Conservation (phyloP, 2,888 invertebrate genomes). For the Aproaerema taeniolella region DNA sequence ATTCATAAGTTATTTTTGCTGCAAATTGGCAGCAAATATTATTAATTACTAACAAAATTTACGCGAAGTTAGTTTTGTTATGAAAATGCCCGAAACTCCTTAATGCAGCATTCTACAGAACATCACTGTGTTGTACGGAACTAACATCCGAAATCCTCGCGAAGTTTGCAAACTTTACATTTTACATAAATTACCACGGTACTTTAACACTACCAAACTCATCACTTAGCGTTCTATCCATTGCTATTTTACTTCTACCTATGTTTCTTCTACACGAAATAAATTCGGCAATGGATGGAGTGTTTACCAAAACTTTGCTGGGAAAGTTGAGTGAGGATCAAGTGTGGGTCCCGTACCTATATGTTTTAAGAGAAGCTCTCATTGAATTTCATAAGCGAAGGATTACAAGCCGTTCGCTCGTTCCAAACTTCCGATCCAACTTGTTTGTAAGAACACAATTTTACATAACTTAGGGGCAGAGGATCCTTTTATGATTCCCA, state of each 20-base stretch:
- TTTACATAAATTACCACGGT: slow-evolving; percentile 11
- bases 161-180: slow-evolving; percentile 12
- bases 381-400: slow-evolving; percentile 28
- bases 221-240: background rate
- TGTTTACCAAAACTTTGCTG: background rate
- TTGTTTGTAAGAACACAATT: slow-evolving; percentile 17
- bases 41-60: too few species aligned
- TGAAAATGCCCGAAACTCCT: slow-evolving; percentile 1
- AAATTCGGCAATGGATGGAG: slow-evolving; percentile 2
- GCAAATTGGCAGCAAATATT: too few species aligned
- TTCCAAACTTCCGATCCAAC: slow-evolving; percentile 21
- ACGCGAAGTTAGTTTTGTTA: too few species aligned
- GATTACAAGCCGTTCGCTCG: slow-evolving; percentile 25
- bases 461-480: slow-evolving; percentile 7
- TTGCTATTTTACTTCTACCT: background rate
- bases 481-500: background rate
- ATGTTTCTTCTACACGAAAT: background rate
- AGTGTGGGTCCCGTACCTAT: slow-evolving; percentile 4
- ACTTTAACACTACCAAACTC: background rate
- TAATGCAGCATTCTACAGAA: slow-evolving; percentile 6
- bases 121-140: slow-evolving; percentile 8
- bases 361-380: slow-evolving; percentile 16
- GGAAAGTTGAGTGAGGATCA: background rate
- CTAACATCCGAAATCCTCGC: slow-evolving; percentile 12
- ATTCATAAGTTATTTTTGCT: too few species aligned